Base-by-base conservation (phyloP, 2,113 vertebrate species). In the Tenebrosternarchus preto region DNA sequence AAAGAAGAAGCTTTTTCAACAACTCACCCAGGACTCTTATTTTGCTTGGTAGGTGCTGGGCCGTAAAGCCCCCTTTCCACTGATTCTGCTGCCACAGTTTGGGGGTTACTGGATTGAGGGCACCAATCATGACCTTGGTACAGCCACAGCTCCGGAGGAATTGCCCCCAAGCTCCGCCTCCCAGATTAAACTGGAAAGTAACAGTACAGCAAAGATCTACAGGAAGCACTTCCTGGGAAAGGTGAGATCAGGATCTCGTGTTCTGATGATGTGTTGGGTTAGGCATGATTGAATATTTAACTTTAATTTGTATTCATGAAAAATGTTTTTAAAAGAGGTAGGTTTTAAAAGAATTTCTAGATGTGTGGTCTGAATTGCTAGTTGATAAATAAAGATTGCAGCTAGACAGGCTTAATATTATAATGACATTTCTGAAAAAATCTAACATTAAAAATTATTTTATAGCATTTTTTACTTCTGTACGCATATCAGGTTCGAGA, bases 71-170 rank as follows among this genome's bases (percentile, higher is more conserved):
- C 95, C 96, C 0, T 98, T 97, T 80, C 97, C 97, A 3, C 95
- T 98, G 87, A 98, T 99, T 87, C 92, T 99, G 78, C 90, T 99
- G 85, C 98, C 98, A 0, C 98, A 99, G 91, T 99, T 99, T 5
- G 98, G 98, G 84, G 98, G 98, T 78, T 99, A 98, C 91, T 99
- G 98, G 98, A 99, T 99, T 1, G 98, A 99, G 86, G 98, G 98
- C 55, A 98, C 94, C 90, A 98, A 98, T 89, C 98, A 98, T n/a
- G 94, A 98, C 61, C 88, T 95, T 11, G 92, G 90, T 67, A 89
- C 86, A n/a, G 74, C 88, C 6, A 88, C 93, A 0, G 92, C 95
- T 15, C 86, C 93, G 0, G 94, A 95, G 76, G 91, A 85, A 0
- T 87, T 92, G 0, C 91, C 90, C 22, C 53, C 66, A 0, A 94